Base-by-base conservation (phyloP, 1,140 invertebrate genomes). In the Musca domestica region DNA sequence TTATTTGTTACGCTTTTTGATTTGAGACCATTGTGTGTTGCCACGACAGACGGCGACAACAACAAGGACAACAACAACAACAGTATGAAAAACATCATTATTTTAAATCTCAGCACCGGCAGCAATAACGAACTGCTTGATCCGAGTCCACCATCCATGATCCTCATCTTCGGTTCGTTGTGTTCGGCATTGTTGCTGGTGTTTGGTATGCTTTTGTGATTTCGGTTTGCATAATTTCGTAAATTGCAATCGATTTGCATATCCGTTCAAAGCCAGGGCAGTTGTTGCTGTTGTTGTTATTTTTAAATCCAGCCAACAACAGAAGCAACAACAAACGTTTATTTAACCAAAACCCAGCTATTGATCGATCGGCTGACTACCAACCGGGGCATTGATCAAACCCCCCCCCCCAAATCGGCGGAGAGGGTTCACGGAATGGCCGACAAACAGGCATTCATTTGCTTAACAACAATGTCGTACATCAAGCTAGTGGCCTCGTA, bases 191-290 rank as follows among this genome's bases (percentile, higher is more conserved):
- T 30, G 34, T 41, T 7, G 34, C 34, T 41, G 10, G 34, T 41
- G 48, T 51, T 22, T 51, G 56, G 56, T 61, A 61, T 61, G 56
- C 56, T 14, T 61, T 61, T 61, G 56, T 61, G 56, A 61, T 61
- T 61, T 61, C 41, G 34, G 56, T 61, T 61, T 61, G 56, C 56
- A 61, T 61, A 61, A 61, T 61, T 61, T 61, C 56, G 56, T 61
- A 68, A 68, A 68, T 68, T 68, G 67, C 67, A 68, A 68, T 68
- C 67, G 67, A 68, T 68, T 68, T 68, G 67, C 67, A 68, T 68
- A 68, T 68, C 67, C 67, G 67, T 63, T 52, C 41, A 58, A 58
- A 25, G 54, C 48, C 41, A 58, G 27, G 25, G 54, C 48, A 22
- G n/a, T 58, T 61, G 56, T 34, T 20, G 56, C 20, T 19, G 27